Base-by-base conservation (phyloP, 1,140 invertebrate species). In the Drosophila obscura region DNA sequence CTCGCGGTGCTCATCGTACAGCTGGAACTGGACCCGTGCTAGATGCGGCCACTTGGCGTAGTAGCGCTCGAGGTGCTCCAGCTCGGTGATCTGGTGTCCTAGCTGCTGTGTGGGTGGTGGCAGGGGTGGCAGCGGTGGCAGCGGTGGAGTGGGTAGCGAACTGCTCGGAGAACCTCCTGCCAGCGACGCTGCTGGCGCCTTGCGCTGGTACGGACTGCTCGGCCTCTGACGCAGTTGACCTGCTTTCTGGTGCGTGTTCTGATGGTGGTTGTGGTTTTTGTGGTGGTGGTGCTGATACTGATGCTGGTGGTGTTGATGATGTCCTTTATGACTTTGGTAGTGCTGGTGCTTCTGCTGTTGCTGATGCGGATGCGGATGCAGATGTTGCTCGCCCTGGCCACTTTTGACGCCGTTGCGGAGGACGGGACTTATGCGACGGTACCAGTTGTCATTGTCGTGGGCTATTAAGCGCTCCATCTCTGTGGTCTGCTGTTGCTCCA, bases 1-100 rank as follows among this genome's bases (percentile, higher is more conserved):
- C 24, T 87, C 80, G 48, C 84, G 78, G 13, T 90, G 81, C 31
- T 91, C 90, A 11, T 91, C 83, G 19, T 90, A 85, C 7, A 91
- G 55, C 61, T 91, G 90, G 35, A 85, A 90, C 61, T 91, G 87
- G 0, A 91, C 80, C 16, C 81, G 77, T 19, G 87, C 80, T 50
- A 91, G 69, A 69, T 91, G 90, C 11, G 90, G 90, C 90, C 90
- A 91, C 49, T 91, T 91, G 76, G 80, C 87, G 35, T 90, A 90
- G 50, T 90, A 87, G 5, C 80, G 80, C n/a, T 89, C 78, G n/a
- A 91, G 64, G 11, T 91, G 85, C 49, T 91, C 78, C 49, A 91
- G 48, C 6, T 91, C 81, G 24, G 89, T 91, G 7, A 91, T 90
- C 56, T 91, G 90, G 59, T 91, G 90, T 8, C 81, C 84, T 45